Base-by-base conservation (phyloP, 2,113 vertebrate species). In the Ciconia maguari region DNA sequence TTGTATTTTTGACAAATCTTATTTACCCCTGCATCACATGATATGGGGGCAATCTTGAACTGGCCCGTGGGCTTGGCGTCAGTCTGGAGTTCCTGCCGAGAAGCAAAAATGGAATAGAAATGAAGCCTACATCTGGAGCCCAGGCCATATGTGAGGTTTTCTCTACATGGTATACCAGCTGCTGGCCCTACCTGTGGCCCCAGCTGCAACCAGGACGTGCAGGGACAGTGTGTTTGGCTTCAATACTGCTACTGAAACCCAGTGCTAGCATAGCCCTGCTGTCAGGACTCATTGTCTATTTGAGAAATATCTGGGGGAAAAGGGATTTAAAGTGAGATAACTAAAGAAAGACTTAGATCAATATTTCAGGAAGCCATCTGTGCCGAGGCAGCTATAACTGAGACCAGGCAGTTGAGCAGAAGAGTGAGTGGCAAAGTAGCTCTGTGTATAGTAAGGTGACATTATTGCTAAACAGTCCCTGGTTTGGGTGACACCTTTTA, bases 201-300 rank as follows among this genome's bases (percentile, higher is more conserved):
- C 76, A 90, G 62, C 46, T 85, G 78, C 57, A 79, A 6, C 5
- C 11, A 44, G 42, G 69, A 19, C 2, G 1, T 16, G 44, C 49
- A 83, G 26, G 52, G 54, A n/a, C 26, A 49, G 38, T 0, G 3
- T 8, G 38, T 61, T 76, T 80, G 71, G 29, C 48, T 52, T 36
- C 61, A n/a, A 0, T 6, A n/a, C 29, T 30, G 42, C 74, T 49
- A 0, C 62, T 10, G 66, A 69, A 25, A 74, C 21, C 26, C 57
- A 49, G 0, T 2, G 4, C 16, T 29, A 55, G 68, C 41, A 21
- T 5, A 74, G 44, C 34, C 46, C 72, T 2, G 26, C 60, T 60
- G 70, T 54, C 60, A 44, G 65, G 24, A 38, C 38, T 91, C n/a
- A 10, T 15, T 26, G 38, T 42, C 80, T 34, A 0, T 10, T 65